phyloP scores from a whole-genome alignment of 1,140 invertebrate genomes.

The Geopemphigus sp. region DNA sequence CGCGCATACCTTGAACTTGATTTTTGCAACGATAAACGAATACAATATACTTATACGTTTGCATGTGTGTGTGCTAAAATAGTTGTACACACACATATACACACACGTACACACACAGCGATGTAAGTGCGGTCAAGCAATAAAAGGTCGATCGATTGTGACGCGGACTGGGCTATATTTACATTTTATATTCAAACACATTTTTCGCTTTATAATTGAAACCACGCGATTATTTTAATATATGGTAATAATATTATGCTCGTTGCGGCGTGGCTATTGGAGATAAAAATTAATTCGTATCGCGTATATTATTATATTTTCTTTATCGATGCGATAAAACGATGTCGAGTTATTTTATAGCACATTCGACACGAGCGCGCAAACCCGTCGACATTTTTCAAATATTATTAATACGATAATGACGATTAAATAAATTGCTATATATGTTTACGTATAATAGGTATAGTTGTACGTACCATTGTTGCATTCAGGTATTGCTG shows the following conservation, averaged over 20 bases:
- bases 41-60: not conserved
- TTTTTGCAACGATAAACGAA: not conserved
- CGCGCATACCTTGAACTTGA: slow-evolving; percentile 16
- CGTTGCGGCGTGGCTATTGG: not conserved
- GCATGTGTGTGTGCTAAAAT: not conserved
- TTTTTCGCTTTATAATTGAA: slow-evolving; percentile 27
- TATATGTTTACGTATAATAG: too few species aligned
- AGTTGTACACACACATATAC: not conserved
- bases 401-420: not conserved
- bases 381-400: slow-evolving; percentile 7
- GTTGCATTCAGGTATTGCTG: too few species aligned
- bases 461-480: too few species aligned
- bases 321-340: not conserved
- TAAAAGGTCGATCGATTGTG: slow-evolving; percentile 33
- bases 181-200: slow-evolving; percentile 29
- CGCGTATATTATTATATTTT: not conserved
- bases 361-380: not conserved
- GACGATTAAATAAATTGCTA: too few species aligned
- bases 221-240: slow-evolving; percentile 5
- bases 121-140: slow-evolving; percentile 1
- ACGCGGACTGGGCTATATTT: slow-evolving; percentile 2
- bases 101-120: not conserved
- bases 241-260: slow-evolving; percentile 7
- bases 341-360: slow-evolving; percentile 3
- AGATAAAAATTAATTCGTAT: slow-evolving; percentile 8